Evolutionary conservation across 1,140 invertebrate species (phyloP).

Genomic region (Melipona quadrifasciata): DNA sequence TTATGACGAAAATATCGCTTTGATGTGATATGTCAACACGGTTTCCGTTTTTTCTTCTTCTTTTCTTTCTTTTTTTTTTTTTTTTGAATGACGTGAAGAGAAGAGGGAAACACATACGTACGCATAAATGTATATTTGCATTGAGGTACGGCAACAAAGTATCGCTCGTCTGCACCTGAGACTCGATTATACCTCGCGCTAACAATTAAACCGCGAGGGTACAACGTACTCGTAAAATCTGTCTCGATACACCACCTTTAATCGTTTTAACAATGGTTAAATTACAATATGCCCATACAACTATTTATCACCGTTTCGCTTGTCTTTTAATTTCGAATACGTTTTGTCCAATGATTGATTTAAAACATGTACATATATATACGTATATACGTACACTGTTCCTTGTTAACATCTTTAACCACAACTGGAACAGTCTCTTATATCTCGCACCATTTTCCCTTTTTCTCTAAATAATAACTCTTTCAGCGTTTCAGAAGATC

Average conservation of each 20-base stretch:
- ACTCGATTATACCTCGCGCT: slow-evolving; percentile 27
- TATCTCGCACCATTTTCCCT: not conserved
- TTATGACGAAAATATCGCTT: slow-evolving; percentile 18
- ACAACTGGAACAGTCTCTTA: not conserved
- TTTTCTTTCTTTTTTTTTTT: not conserved
- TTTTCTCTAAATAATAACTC: no score
- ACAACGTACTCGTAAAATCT: not conserved
- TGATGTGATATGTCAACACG: not conserved
- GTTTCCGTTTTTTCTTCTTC: not conserved
- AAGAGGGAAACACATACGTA: not conserved
- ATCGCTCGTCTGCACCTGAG: slow-evolving; percentile 11
- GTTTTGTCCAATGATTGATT: not conserved
- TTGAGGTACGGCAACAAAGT: slow-evolving; percentile 29
- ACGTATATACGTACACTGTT: not conserved
- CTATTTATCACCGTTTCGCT: not conserved
- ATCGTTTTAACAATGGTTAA: slow-evolving; percentile 26
- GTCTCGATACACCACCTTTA: not conserved
- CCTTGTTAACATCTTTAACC: not conserved
- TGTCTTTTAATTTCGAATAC: not conserved
- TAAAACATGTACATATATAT: not conserved
- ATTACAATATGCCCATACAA: slow-evolving; percentile 20
- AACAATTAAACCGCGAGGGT: slow-evolving; percentile 29
- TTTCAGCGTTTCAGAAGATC: not conserved
- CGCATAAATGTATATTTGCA: slow-evolving; percentile 33
- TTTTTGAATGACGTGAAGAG: not conserved